A percentile compares a stretch with the other conserved stretches of the same genome.
Conservation (phyloP, 1,140 invertebrate species). For the Pissodes strobi region DNA sequence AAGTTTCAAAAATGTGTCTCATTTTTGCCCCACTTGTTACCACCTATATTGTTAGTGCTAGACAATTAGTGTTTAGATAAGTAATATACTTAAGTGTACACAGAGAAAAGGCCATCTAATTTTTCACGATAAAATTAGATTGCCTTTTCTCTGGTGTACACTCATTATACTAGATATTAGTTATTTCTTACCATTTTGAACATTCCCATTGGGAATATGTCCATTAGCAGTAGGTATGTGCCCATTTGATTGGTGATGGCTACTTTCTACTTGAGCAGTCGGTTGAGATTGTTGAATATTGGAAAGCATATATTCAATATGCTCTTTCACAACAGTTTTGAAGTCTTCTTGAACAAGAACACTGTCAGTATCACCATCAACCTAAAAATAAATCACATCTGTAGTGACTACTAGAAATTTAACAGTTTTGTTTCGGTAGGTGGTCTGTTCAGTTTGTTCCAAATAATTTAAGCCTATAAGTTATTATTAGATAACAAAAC, state of each 20-base stretch:
- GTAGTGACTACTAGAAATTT: background rate
- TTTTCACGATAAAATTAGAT: too few species aligned
- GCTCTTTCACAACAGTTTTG: slow-evolving; percentile 67
- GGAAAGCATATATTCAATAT: slow-evolving; percentile 62
- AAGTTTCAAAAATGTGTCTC: too few species aligned
- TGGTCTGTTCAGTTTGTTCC: too few species aligned
- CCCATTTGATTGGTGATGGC: slow-evolving; percentile 34
- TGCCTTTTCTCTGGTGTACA: too few species aligned
- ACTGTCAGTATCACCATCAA: slow-evolving; percentile 80
- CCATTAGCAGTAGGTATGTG: slow-evolving; percentile 35
- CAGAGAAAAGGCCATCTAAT: too few species aligned
- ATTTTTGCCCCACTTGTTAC: too few species aligned
- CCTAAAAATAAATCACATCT: slow-evolving; percentile 57
- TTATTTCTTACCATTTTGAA: slow-evolving; percentile 19
- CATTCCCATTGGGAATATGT: slow-evolving; percentile 29
- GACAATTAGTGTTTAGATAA: too few species aligned
- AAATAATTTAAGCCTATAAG: too few species aligned
- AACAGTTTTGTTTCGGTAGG: too few species aligned
- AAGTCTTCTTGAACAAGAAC: slow-evolving; percentile 76
- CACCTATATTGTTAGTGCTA: too few species aligned
- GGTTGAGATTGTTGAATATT: slow-evolving; percentile 23
- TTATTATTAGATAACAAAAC: too few species aligned
- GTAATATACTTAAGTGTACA: too few species aligned
- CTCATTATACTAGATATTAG: background rate
- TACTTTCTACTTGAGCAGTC: background rate